Base-by-base conservation (phyloP, 1,140 invertebrate genomes). In the Drosophila ogumai region DNA sequence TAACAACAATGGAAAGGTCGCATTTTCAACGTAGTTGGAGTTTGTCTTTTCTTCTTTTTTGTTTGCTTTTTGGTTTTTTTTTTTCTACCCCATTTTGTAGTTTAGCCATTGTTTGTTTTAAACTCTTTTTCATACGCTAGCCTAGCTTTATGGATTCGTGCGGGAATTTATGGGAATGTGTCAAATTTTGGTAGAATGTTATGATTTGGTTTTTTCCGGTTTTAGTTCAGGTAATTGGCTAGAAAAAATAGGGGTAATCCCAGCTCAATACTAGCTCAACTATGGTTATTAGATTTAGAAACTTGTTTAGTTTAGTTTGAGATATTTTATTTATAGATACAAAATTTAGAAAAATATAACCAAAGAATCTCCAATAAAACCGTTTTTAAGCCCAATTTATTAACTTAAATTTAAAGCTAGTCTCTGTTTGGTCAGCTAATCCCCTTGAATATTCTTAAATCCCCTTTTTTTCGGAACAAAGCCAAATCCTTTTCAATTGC, bases 1-100 rank as follows among this genome's bases (percentile, higher is more conserved):
- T 77, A 88, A 82, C 84, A 88, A 80, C 84, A 78, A 78, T 67
- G 57, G 52, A 78, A 88, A 78, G 81, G 79, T 79, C 43, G 38
- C 43, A 57, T 63, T 78, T 41, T 61, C 55, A 9, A 15, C 49
- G 50, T 56, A 43, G 40, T 32, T 13, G 10, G 40, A 41, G 36
- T 43, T 67, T 52, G 31, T 63, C 65, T 71, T 54, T 15, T 19
- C 9, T 49, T 19, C 22, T 9, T 7, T 47, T 63, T 52, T 61
- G 22, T 32, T 56, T 13, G 36, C 28, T 56, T 22, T 47, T 43
- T 28, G 28, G 49, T 49, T 50, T 28, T 5, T 6, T 6, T 12
- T 22, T 38, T 10, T 13, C 22, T 8, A 28, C 15, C 17, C 13
- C 6, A 63, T 71, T 78, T 85, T 49, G 8, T 44, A 61, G 43